Conservation (phyloP, 2,797 vertebrate genomes). For the Labroides dimidiatus region DNA sequence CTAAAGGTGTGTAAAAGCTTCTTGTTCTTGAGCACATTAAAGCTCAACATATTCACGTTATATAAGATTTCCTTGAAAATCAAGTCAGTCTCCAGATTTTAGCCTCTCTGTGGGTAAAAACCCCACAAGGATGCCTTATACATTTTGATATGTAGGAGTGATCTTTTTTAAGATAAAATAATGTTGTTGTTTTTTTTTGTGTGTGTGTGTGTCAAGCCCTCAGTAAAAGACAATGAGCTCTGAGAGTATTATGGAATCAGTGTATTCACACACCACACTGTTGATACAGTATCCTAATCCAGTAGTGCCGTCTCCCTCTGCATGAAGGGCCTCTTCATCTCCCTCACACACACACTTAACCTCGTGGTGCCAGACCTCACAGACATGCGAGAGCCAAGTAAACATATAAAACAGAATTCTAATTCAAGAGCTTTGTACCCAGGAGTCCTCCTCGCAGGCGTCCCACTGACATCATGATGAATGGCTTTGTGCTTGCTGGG, state of each 20-base stretch:
- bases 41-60: constrained; percentile 16
- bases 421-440: constrained; percentile 67
- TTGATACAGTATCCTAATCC: constrained; percentile 37
- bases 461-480: constrained; percentile 75
- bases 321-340: constrained; percentile 13
- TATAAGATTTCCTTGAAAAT: constrained; percentile 14
- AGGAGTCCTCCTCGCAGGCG: constrained; percentile 45
- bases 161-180: not conserved
- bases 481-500: constrained; percentile 57
- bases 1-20: not conserved
- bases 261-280: not conserved
- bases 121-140: not conserved
- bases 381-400: constrained; percentile 36
- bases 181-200: constrained; percentile 5
- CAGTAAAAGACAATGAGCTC: not conserved
- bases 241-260: not conserved
- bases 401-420: constrained; percentile 69
- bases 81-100: constrained; percentile 7
- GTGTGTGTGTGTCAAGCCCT: not conserved
- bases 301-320: not conserved
- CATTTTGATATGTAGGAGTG: not conserved
- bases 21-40: not conserved
- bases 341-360: constrained; percentile 21
- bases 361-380: constrained; percentile 41
- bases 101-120: not conserved